phyloP scores from a whole-genome alignment of 2,888 invertebrate species.

The Drosophila neonasuta region DNA sequence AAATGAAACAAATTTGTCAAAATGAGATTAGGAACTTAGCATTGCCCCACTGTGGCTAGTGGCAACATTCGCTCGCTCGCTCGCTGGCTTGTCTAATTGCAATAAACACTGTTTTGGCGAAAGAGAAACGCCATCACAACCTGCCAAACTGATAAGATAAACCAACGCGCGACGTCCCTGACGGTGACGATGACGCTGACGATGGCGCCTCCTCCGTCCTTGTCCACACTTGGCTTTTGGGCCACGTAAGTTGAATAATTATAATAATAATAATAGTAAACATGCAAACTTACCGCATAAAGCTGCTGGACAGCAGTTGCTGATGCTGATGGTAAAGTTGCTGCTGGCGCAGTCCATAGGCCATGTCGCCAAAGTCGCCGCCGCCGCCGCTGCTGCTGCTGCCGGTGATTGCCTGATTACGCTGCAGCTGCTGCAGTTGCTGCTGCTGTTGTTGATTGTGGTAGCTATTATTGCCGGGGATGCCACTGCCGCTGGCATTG shows the following conservation, averaged over 20 bases:
- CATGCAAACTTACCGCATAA: slow-evolving; percentile 73
- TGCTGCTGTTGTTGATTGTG: slow-evolving; percentile 53
- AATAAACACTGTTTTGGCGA: slow-evolving; percentile 53
- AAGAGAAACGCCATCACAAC: slow-evolving; percentile 55
- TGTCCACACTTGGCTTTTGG: slow-evolving; percentile 14
- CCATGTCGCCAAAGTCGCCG: slow-evolving; percentile 74
- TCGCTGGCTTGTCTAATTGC: slow-evolving; percentile 53
- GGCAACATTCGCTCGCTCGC: slow-evolving; percentile 30
- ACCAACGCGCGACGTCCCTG: slow-evolving; percentile 17
- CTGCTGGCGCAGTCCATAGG: slow-evolving; percentile 66
- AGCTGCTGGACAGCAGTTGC: slow-evolving; percentile 68
- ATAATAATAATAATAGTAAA: slow-evolving; percentile 4
- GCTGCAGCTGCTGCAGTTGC: slow-evolving; percentile 36
- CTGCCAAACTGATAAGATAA: slow-evolving; percentile 58
- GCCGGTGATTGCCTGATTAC: slow-evolving; percentile 59
- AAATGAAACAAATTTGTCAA: not conserved
- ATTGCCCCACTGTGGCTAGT: slow-evolving; percentile 39
- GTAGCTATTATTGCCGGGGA: slow-evolving; percentile 36
- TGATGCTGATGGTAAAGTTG: slow-evolving; percentile 50
- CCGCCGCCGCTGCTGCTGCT: slow-evolving; percentile 67
- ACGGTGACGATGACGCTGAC: not conserved
- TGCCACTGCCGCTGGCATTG: slow-evolving; percentile 66
- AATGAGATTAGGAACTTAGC: not conserved
- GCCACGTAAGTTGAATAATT: slow-evolving; percentile 23
- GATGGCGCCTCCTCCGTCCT: not conserved